These are phyloP conservation scores for Chaetophractus vellerosus DNA, from an alignment of 2,797 vertebrate genomes.

Conservation along the genomic window DNA sequence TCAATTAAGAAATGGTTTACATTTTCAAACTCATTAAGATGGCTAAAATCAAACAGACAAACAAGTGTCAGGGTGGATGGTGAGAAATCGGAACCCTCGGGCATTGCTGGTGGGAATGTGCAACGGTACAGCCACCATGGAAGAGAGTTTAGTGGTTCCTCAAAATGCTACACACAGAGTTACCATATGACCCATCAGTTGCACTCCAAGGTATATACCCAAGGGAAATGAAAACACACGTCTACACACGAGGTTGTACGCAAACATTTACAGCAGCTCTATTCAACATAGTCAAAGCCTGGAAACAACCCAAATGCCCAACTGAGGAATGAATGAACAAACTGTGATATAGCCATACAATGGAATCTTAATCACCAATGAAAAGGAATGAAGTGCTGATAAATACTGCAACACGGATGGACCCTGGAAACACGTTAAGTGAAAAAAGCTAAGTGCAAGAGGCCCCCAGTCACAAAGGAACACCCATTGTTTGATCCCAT, in stretches of 20 bases:
- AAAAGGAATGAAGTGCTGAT: background rate
- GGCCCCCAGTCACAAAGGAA: background rate
- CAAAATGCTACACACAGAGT: slow-evolving; percentile 25
- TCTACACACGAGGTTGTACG: background rate
- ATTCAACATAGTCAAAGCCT: background rate
- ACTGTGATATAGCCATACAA: background rate
- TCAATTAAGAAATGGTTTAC: background rate
- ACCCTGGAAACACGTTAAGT: background rate
- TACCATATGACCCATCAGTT: background rate
- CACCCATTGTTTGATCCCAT: background rate
- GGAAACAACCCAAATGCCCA: background rate
- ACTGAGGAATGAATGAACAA: background rate
- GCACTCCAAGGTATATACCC: background rate
- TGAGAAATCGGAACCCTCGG: background rate
- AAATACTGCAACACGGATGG: background rate
- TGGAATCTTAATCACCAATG: background rate
- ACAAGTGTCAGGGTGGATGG: background rate
- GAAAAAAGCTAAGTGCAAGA: background rate
- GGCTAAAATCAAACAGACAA: background rate
- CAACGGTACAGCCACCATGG: background rate
- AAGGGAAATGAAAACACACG: background rate
- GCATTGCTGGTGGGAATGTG: background rate
- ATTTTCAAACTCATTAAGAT: background rate
- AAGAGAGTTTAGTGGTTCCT: background rate
- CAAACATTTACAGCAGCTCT: background rate